phyloP scores from a whole-genome alignment of 2,888 invertebrate species.

The Synanthedon vespiformis region DNA sequence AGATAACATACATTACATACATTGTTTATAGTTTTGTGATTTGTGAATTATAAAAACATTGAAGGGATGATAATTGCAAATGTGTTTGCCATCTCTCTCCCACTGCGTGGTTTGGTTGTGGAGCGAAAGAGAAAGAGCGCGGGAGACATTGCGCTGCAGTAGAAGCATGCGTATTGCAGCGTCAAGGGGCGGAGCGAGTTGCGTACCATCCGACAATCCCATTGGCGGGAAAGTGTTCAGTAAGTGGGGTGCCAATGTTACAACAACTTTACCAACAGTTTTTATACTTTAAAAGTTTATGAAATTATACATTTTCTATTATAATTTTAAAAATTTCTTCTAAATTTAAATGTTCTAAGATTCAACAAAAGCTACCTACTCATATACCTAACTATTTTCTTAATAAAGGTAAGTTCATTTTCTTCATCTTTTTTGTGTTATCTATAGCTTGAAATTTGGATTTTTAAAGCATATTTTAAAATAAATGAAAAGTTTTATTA shows the following conservation, averaged over 20 bases:
- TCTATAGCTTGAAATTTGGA: too few relatives aligned
- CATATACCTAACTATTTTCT: too few relatives aligned
- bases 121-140: slow-evolving; percentile 36
- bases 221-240: slow-evolving; percentile 40
- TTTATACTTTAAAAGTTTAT: slow-evolving; percentile 48
- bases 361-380: too few relatives aligned
- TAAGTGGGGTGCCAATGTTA: slow-evolving; percentile 47
- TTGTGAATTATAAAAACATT: too few relatives aligned
- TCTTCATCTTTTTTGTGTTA: too few relatives aligned
- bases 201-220: slow-evolving; percentile 32
- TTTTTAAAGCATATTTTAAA: too few relatives aligned
- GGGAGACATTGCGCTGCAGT: slow-evolving; percentile 33
- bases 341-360: slow-evolving; percentile 4
- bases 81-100: slow-evolving; percentile 29
- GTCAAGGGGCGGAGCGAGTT: slow-evolving; percentile 50
- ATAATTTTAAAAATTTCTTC: slow-evolving; percentile 19
- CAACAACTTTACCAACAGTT: slow-evolving; percentile 47
- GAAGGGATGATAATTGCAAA: slow-evolving; percentile 36
- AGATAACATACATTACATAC: background rate
- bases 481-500: too few relatives aligned
- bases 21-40: background rate
- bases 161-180: slow-evolving; percentile 62
- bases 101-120: slow-evolving; percentile 12
- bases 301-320: slow-evolving; percentile 25
- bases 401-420: too few relatives aligned